Percentiles rank a stretch among this genome's conserved stretches.
Evolutionary conservation across 2,113 vertebrate species (phyloP).

Genomic region (Telmatochromis sp.): DNA sequence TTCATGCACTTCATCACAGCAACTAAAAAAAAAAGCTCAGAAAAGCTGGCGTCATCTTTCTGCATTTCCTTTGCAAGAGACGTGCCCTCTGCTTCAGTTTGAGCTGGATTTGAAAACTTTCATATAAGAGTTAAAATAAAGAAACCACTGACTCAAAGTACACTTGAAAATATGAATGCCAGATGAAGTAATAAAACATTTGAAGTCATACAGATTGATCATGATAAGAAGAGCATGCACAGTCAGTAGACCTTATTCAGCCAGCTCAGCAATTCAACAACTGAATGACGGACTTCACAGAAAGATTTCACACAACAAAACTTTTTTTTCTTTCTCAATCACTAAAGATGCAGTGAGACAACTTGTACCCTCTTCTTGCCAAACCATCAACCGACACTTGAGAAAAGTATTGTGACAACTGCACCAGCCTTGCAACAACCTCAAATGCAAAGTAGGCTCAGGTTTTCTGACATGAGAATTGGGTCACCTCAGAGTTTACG

Average conservation of each 20-base stretch:
- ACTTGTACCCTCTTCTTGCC: not conserved
- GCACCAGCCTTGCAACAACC: not conserved
- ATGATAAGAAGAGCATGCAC: not conserved
- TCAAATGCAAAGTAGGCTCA: not conserved
- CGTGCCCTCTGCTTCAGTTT: not conserved
- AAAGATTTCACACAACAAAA: not conserved
- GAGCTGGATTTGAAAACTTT: not conserved
- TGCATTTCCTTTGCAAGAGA: not conserved
- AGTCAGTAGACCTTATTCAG: not conserved
- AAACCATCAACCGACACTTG: not conserved
- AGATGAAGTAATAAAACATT: not conserved
- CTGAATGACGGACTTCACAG: not conserved
- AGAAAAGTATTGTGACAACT: not conserved
- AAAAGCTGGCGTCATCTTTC: not conserved
- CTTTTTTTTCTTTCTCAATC: rapidly evolving
- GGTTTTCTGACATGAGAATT: not conserved
- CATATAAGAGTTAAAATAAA: not conserved
- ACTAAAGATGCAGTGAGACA: not conserved
- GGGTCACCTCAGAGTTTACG: not conserved
- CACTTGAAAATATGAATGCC: not conserved
- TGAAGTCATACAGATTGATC: not conserved
- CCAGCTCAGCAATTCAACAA: not conserved
- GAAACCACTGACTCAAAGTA: not conserved
- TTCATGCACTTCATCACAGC: not conserved
- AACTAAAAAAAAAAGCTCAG: not conserved